Conservation (phyloP, 53 echinoderm and acorn worm genomes). For the Patiria pectinifera region DNA sequence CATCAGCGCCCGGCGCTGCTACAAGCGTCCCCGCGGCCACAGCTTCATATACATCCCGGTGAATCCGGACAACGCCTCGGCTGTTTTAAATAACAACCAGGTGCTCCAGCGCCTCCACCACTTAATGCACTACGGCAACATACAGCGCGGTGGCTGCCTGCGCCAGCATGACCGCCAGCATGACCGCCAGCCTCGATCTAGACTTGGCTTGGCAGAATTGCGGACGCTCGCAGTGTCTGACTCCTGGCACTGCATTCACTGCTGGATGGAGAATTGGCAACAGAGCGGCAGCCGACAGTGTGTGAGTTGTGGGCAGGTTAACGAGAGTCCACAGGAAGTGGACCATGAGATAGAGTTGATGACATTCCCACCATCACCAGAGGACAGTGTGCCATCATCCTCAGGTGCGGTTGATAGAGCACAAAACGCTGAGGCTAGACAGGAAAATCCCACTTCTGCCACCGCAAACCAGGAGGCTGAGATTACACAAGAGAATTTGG, state of each 20-base stretch:
- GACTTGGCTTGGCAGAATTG: neutral
- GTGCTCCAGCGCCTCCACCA: constrained; percentile 28
- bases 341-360: constrained; percentile 35
- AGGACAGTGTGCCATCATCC: neutral
- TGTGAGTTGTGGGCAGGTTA: constrained; percentile 33
- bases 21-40: constrained; percentile 87
- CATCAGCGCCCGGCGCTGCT: constrained; percentile 84
- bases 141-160: constrained; percentile 24
- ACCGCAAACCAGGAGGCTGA: neutral
- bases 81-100: constrained; percentile 24
- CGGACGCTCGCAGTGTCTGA: neutral
- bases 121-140: constrained; percentile 31
- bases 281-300: constrained; percentile 6
- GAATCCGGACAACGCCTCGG: constrained; percentile 25
- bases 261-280: neutral
- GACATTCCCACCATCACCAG: constrained; percentile 37
- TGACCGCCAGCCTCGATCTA: neutral
- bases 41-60: constrained; percentile 74
- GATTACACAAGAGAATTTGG: neutral
- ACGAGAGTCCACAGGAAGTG: neutral
- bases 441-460: constrained; percentile 3
- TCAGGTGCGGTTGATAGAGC: neutral
- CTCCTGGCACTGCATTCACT: constrained; percentile 41
- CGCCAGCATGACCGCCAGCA: constrained; percentile 62
- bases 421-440: neutral